Base-by-base conservation (phyloP, 2,113 vertebrate genomes). In the Struthidea cinerea region DNA sequence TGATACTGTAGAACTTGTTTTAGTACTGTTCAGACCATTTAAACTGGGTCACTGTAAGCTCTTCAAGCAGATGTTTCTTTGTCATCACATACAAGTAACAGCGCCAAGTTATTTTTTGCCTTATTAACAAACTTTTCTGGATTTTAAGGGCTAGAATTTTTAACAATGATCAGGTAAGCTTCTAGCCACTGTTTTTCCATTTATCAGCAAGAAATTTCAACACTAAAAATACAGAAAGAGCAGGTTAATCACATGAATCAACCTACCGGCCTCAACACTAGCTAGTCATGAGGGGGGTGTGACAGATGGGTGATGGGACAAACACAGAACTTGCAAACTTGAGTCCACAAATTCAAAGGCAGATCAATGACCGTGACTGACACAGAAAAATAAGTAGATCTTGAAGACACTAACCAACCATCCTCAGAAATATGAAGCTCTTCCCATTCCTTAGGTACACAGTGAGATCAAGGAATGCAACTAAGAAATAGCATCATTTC, bases 11-110 rank as follows among this genome's bases (percentile, higher is more conserved):
- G 37, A 85, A 82, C 50, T 53, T 37, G 49, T 60, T 96, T 92
- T 63, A 94, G 44, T 41, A 75, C 61, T 53, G 82, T 84, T 80
- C 64, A 60, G 27, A 53, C n/a, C 71, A 53, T 84, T 92, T 84
- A 75, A 92, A 84, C 33, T 42, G 41, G 80, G 73, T 89, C 80
- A 95, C 61, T 22, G 24, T 30, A 94, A 89, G 57, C 73, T 94
- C 69, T 84, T 89, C 63, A 67, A 90, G 53, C 65, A 95, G 83
- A 89, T 89, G 89, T 67, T 95, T 70, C 75, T 93, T 85, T 88
- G 71, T 92, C 55, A 67, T 68, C 33, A 64, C 23, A 63, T 7
- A 52, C 1, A 6, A 95, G 23, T 63, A 91, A 17, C 1, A 77
- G 35, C 50, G 80, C 7, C 8, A 32, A 56, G 18, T 42, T 42